Evolutionary conservation across 1,140 invertebrate species (phyloP).

Genomic region (Sitodiplosis mosellana): DNA sequence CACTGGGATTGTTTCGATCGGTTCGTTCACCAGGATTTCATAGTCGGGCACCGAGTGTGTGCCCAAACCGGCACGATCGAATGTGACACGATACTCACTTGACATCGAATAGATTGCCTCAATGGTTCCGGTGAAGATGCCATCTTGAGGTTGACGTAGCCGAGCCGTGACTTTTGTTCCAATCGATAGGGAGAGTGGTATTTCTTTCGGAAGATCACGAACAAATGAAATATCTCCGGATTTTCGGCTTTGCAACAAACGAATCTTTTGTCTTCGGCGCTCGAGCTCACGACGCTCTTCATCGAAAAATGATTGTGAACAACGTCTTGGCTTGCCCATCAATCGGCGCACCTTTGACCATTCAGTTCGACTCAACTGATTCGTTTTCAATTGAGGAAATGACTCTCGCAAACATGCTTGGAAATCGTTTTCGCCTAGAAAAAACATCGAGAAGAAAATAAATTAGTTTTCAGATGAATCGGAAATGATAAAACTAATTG

Average conservation of each 20-base stretch:
- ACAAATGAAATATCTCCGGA: conserved; percentile 53
- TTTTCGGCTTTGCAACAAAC: conserved; percentile 87
- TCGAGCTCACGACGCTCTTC: conserved; percentile 85
- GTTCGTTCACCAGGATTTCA: conserved; percentile 87
- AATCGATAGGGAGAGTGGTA: conserved; percentile 88
- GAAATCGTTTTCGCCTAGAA: conserved; percentile 78
- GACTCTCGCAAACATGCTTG: conserved; percentile 84
- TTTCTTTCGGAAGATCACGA: conserved; percentile 83
- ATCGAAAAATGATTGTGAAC: conserved; percentile 84
- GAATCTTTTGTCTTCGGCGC: conserved; percentile 77
- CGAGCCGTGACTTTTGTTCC: conserved; percentile 91
- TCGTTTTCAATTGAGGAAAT: conserved; percentile 80
- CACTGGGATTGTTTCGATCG: conserved; percentile 75
- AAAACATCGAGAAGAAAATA: too few relatives aligned
- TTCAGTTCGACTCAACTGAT: conserved; percentile 71
- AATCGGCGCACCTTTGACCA: conserved; percentile 90
- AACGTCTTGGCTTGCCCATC: conserved; percentile 93
- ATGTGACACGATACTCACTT: conserved; percentile 93
- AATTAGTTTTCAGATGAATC: too few relatives aligned
- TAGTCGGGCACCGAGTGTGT: conserved; percentile 93
- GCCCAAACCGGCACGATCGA: conserved; percentile 81
- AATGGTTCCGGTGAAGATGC: conserved; percentile 87
- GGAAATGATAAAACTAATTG: too few relatives aligned
- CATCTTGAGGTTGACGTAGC: conserved; percentile 84
- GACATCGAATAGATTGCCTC: conserved; percentile 95